Conservation (phyloP, 2,888 invertebrate genomes). For the Vanessa cardui region DNA sequence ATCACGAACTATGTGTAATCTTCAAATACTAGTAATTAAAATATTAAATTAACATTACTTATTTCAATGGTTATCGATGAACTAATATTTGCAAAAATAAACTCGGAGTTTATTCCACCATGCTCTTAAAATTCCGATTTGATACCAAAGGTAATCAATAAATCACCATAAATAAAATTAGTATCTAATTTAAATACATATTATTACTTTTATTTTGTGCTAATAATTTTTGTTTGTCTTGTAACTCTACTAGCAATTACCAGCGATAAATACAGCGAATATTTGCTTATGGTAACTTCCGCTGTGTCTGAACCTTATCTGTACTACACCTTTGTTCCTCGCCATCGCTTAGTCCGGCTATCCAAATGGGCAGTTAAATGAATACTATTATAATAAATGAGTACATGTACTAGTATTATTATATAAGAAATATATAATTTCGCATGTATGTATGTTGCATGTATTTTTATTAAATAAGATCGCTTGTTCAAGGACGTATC, state of each 20-base stretch:
- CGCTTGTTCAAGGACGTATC: too few species aligned
- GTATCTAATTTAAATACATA: neutral
- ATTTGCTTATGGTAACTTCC: conserved; percentile 63
- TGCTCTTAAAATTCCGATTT: too few species aligned
- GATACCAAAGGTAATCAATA: neutral
- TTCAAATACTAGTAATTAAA: too few species aligned
- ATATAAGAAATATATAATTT: neutral
- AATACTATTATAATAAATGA: conserved; percentile 55
- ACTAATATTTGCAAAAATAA: too few species aligned
- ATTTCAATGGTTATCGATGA: too few species aligned
- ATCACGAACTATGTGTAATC: too few species aligned
- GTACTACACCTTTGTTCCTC: conserved; percentile 64
- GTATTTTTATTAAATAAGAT: too few species aligned
- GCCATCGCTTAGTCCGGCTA: conserved; percentile 56
- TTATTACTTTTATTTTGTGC: too few species aligned
- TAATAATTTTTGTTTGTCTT: neutral
- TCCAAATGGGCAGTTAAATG: conserved; percentile 62
- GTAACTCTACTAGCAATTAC: conserved; percentile 20
- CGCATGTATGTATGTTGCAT: too few species aligned
- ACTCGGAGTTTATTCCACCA: too few species aligned
- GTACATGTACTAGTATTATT: conserved; percentile 11
- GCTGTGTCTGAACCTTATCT: conserved; percentile 60
- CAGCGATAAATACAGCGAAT: conserved; percentile 44
- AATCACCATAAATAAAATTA: neutral
- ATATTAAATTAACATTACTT: too few species aligned